Conservation (phyloP, 1,140 invertebrate genomes). For the Philaenus spumarius region DNA sequence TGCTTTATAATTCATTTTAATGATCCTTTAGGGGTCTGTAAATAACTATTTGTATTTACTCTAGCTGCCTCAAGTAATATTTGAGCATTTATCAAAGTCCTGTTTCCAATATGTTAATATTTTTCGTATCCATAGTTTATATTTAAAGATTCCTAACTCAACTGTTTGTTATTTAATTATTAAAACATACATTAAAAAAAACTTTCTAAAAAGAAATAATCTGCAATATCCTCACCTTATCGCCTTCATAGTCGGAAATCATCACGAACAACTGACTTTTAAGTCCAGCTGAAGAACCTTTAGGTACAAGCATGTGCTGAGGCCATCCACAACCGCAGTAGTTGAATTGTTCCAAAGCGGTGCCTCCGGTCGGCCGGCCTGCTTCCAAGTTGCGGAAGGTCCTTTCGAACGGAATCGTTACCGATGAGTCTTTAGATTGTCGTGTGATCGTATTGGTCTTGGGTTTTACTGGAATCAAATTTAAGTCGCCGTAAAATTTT, state of each 20-base stretch:
- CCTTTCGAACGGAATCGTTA: conserved; percentile 57
- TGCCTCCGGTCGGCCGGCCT: conserved; percentile 36
- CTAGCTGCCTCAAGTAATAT: too few species aligned
- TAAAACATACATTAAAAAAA: too few species aligned
- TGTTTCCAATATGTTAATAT: too few species aligned
- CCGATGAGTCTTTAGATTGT: conserved; percentile 48
- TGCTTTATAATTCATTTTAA: too few species aligned
- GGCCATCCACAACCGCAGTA: conserved; percentile 87
- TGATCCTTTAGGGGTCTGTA: too few species aligned
- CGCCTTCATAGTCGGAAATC: conserved; percentile 66
- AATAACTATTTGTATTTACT: too few species aligned
- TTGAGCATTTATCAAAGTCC: too few species aligned
- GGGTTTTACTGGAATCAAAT: conserved; percentile 42
- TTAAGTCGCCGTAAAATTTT: too few species aligned
- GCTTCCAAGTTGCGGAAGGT: conserved; percentile 51
- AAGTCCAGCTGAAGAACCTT: conserved; percentile 60
- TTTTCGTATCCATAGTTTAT: too few species aligned
- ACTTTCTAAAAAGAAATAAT: too few species aligned
- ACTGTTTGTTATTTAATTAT: too few species aligned
- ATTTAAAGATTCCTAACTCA: too few species aligned
- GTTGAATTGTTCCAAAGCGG: conserved; percentile 42
- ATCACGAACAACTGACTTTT: conserved; percentile 69
- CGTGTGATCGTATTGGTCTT: conserved; percentile 49
- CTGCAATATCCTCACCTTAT: conserved; percentile 61
- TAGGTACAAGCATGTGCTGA: conserved; percentile 73